These are phyloP conservation scores for Aurelia sp. DNA, from an alignment of 30 jellyfish, hydroid and myxozoan species.

Conservation along the genomic window DNA sequence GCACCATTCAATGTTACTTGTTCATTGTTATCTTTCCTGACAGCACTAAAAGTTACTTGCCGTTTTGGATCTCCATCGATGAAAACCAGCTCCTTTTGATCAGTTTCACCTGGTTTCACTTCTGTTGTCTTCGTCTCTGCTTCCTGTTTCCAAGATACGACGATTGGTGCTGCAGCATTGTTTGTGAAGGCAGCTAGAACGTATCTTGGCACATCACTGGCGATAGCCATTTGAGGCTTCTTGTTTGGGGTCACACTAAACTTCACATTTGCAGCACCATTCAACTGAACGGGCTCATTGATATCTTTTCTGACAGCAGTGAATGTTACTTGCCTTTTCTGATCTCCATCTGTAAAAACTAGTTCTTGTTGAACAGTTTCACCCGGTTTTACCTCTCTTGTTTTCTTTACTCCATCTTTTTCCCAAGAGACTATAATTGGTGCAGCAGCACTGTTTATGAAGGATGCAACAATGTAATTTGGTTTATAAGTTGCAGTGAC, in stretches of 20 bases:
- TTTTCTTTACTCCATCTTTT: slow-evolving; percentile 10
- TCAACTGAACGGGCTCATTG: not conserved
- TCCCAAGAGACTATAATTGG: slow-evolving; percentile 24
- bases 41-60: slow-evolving; percentile 11
- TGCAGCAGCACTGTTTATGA: slow-evolving; percentile 20
- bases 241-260: slow-evolving; percentile 2
- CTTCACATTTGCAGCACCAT: slow-evolving; percentile 16
- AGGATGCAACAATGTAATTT: not conserved
- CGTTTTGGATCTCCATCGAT: slow-evolving; percentile 15
- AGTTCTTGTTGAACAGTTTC: not conserved
- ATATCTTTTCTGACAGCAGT: not conserved
- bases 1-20: not conserved
- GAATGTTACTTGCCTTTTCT: not conserved
- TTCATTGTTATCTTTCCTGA: slow-evolving; percentile 24
- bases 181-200: slow-evolving; percentile 15
- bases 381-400: not conserved
- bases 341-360: not conserved
- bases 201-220: not conserved
- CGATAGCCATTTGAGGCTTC: slow-evolving; percentile 9
- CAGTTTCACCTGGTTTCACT: slow-evolving; percentile 4
- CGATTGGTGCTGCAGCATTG: slow-evolving; percentile 21
- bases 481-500: not conserved
- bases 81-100: not conserved
- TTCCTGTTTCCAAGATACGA: slow-evolving; percentile 24
- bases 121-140: slow-evolving; percentile 2